A percentile compares a stretch with the other conserved stretches of the same genome.
phyloP scores from a whole-genome alignment of 1,140 invertebrate species.

The Ceratosolen fusciceps region DNA sequence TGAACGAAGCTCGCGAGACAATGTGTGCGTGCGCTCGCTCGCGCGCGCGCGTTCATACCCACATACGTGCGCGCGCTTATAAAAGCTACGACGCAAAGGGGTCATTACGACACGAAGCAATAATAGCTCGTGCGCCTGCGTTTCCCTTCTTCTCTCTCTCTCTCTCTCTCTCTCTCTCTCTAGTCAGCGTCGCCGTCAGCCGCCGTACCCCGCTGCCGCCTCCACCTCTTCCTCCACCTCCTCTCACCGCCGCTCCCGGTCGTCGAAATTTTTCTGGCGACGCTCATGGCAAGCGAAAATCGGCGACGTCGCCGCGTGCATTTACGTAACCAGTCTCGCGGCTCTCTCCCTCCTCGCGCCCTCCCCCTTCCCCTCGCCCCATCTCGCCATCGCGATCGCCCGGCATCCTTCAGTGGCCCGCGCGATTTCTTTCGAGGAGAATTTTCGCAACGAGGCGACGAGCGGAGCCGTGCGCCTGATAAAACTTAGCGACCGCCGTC shows the following conservation, averaged over 20 bases:
- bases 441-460: conserved; percentile 46
- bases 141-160: too few relatives aligned
- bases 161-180: too few relatives aligned
- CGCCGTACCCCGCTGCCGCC: background rate
- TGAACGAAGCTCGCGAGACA: background rate
- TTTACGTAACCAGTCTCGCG: conserved; percentile 35
- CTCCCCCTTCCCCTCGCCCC: background rate
- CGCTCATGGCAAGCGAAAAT: conserved; percentile 11
- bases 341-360: background rate
- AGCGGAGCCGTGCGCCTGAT: conserved; percentile 21
- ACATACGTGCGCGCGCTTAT: too few relatives aligned
- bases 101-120: conserved; percentile 1
- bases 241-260: background rate
- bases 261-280: conserved; percentile 16
- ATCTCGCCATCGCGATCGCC: too few relatives aligned
- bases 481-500: conserved; percentile 22
- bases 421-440: conserved; percentile 36
- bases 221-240: background rate
- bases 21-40: too few relatives aligned
- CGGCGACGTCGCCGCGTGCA: conserved; percentile 49
- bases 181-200: too few relatives aligned
- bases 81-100: conserved; percentile 4
- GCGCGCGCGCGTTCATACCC: too few relatives aligned
- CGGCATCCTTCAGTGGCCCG: background rate
- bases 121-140: background rate